A percentile compares a stretch with the other conserved stretches of the same genome.
Evolutionary conservation across 2,113 vertebrate species (phyloP).

Genomic region (Pao palembangensis): DNA sequence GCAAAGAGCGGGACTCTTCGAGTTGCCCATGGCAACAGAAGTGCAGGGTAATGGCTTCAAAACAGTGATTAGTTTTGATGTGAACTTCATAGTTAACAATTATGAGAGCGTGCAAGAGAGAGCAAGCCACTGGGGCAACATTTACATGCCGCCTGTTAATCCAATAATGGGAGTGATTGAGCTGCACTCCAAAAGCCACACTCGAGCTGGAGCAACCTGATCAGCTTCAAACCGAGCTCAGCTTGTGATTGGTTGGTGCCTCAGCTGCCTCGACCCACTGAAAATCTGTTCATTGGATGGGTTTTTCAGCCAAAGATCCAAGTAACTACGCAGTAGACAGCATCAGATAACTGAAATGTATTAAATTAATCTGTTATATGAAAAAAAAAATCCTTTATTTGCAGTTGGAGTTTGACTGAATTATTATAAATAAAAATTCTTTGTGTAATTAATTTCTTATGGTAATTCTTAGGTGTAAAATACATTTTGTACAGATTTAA

Average conservation of each 20-base stretch:
- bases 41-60: slow-evolving; percentile 26
- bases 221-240: slow-evolving; percentile 21
- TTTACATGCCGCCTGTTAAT: slow-evolving; percentile 46
- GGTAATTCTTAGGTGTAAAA: slow-evolving; percentile 2
- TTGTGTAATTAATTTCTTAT: slow-evolving; percentile 1
- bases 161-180: slow-evolving; percentile 47
- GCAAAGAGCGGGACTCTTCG: slow-evolving; percentile 24
- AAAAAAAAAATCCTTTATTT: not conserved
- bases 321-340: slow-evolving; percentile 27
- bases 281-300: slow-evolving; percentile 44
- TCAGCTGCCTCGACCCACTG: slow-evolving; percentile 15
- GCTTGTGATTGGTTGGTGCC: slow-evolving; percentile 28
- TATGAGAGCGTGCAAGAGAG: slow-evolving; percentile 22
- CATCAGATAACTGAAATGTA: slow-evolving; percentile 19
- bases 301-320: slow-evolving; percentile 15
- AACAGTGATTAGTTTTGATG: slow-evolving; percentile 49
- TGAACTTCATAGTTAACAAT: slow-evolving; percentile 61
- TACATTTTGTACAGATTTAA: slow-evolving; percentile 6
- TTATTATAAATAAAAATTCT: slow-evolving; percentile 9
- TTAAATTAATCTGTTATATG: not conserved
- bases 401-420: not conserved
- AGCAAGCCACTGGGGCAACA: slow-evolving; percentile 23
- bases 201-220: slow-evolving; percentile 34
- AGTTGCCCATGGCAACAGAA: slow-evolving; percentile 61
- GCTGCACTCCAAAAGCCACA: slow-evolving; percentile 27